phyloP scores from a whole-genome alignment of 2,113 vertebrate species.

The rabbit (Oryctolagus cuniculus) region mOryCun1.1 NC_091433.1:158759501-158760000 shows the following conservation, averaged over 20 bases:
- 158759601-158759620: conserved; percentile 10
- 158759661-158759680: background rate
- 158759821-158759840: background rate
- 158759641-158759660: conserved; percentile 11
- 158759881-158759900: background rate
- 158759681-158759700: background rate
- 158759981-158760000: background rate
- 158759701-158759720: conserved; percentile 41
- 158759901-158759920: background rate
- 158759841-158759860: background rate
- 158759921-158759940: conserved; percentile 5
- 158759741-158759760: background rate
- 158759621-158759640: background rate
- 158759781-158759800: background rate
- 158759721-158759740: background rate
- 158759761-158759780: background rate
- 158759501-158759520: background rate
- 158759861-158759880: conserved; percentile 17
- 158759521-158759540: conserved; percentile 44
- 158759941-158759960: conserved; percentile 7
- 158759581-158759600: conserved; percentile 35
- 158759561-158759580: background rate
- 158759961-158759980: background rate
- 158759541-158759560: background rate
- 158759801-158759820: background rate